phyloP scores from a whole-genome alignment of 1,140 invertebrate genomes.

The Rhopalosiphum padi region DNA sequence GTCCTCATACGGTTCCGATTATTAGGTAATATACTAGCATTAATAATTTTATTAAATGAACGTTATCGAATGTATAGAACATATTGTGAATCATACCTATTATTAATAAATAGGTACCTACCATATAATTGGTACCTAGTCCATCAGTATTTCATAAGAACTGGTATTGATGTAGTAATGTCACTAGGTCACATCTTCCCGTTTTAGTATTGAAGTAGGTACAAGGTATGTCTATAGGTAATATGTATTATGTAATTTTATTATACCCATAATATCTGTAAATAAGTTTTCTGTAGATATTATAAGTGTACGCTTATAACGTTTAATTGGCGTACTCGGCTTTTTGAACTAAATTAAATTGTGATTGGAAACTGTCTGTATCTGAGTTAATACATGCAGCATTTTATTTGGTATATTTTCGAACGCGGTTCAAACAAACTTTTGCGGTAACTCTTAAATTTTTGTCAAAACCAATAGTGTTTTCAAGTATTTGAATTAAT shows the following conservation, averaged over 20 bases:
- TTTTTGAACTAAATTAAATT: too few relatives aligned
- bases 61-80: neutral
- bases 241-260: neutral
- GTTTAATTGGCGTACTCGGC: too few relatives aligned
- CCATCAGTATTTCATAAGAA: slow-evolving; percentile 22
- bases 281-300: neutral
- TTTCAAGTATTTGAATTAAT: too few relatives aligned
- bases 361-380: too few relatives aligned
- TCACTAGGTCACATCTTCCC: slow-evolving; percentile 40
- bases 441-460: too few relatives aligned
- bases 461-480: too few relatives aligned
- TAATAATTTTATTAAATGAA: neutral
- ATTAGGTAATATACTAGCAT: neutral
- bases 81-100: neutral
- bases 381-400: too few relatives aligned
- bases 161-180: neutral
- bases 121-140: neutral
- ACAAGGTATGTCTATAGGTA: neutral
- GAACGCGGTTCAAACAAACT: too few relatives aligned
- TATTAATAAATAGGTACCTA: neutral
- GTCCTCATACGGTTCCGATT: neutral
- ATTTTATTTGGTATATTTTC: too few relatives aligned
- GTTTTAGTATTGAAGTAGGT: neutral
- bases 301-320: neutral
- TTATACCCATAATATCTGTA: neutral